Evolutionary conservation across 2,113 vertebrate genomes (phyloP).

Genomic region (Loxodonta africana): DNA sequence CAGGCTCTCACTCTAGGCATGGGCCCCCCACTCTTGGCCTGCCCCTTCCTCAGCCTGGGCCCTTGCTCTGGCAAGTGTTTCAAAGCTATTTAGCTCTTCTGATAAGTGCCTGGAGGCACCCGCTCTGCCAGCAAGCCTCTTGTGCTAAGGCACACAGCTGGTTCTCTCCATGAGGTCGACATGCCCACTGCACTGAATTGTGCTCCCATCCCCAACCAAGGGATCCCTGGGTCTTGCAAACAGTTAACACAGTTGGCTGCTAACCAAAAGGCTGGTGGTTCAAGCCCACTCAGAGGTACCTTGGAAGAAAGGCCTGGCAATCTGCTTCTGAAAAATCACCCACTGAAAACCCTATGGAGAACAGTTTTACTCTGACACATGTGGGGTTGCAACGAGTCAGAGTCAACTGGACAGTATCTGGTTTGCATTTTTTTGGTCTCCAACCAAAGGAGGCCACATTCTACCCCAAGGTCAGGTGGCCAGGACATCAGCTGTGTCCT

Average conservation of each 20-base stretch:
- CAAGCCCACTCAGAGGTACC: not conserved
- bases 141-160: not conserved
- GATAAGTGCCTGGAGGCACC: not conserved
- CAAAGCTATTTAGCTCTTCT: not conserved
- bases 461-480: not conserved
- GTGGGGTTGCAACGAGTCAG: not conserved
- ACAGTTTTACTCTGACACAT: not conserved
- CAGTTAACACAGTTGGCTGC: not conserved
- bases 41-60: not conserved
- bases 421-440: not conserved
- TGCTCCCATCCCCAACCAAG: not conserved
- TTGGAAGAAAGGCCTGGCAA: not conserved
- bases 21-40: not conserved
- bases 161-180: too few species aligned
- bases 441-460: not conserved
- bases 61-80: not conserved
- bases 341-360: not conserved
- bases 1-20: not conserved
- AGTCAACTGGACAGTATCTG: not conserved
- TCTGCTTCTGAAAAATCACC: not conserved
- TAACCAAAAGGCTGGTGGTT: not conserved
- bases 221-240: not conserved
- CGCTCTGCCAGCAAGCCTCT: not conserved
- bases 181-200: not conserved
- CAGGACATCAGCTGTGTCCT: not conserved